Evolutionary conservation across 64 coral and sea anemone species (phyloP).

Genomic region (Dendronephthya gigantea): DNA sequence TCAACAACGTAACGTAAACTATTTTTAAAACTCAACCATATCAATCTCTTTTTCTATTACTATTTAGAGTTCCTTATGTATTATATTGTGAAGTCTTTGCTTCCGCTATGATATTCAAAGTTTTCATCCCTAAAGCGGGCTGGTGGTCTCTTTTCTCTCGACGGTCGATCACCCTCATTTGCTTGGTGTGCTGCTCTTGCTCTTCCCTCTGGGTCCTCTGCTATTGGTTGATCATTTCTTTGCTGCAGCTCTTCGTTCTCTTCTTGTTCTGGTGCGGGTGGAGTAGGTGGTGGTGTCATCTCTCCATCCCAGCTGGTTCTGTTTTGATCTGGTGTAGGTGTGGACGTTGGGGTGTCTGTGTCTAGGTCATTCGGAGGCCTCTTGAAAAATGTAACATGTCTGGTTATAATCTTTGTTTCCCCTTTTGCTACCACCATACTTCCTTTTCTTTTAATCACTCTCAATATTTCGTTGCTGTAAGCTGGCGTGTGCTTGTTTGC

Average conservation of each 20-base stretch:
- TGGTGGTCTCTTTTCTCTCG: background rate
- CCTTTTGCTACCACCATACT: background rate
- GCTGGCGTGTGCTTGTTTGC: background rate
- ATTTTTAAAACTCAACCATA: background rate
- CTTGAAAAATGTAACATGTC: slow-evolving; percentile 8
- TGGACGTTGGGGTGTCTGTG: background rate
- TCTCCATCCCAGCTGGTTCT: background rate
- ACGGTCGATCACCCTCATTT: background rate
- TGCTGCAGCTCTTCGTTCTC: background rate
- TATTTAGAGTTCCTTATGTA: background rate
- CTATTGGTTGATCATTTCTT: background rate
- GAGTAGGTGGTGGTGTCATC: background rate
- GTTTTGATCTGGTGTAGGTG: background rate
- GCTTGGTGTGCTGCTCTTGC: too few species aligned
- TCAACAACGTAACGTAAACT: background rate
- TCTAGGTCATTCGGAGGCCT: background rate
- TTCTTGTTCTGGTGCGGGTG: background rate
- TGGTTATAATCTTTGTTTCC: background rate
- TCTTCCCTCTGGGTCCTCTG: background rate
- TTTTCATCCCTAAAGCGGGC: background rate
- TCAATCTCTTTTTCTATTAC: too few species aligned
- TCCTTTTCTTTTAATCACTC: background rate
- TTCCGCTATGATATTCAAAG: background rate
- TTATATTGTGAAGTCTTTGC: background rate
- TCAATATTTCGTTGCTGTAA: background rate